Evolutionary conservation across 2,888 invertebrate species (phyloP).

Genomic region (Octonoba sinensis): DNA sequence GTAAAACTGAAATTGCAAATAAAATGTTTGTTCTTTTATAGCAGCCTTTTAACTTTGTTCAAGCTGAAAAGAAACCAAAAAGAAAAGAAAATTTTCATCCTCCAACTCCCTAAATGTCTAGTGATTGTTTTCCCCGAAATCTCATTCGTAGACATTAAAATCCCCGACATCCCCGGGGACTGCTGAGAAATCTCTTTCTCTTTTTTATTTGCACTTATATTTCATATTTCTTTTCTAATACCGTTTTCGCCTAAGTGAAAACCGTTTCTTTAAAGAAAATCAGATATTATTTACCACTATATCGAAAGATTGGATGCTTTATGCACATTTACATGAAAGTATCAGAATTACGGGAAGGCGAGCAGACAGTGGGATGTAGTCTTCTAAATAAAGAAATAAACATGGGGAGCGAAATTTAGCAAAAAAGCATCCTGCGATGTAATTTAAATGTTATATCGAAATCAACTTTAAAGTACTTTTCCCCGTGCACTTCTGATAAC

Average conservation of each 20-base stretch:
- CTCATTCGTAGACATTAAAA: slow-evolving; percentile 42
- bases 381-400: slow-evolving; percentile 45
- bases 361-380: slow-evolving; percentile 18
- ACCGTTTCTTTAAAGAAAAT: slow-evolving; percentile 58
- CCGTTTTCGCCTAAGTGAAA: slow-evolving; percentile 47
- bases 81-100: no score
- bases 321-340: slow-evolving; percentile 55
- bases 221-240: slow-evolving; percentile 37
- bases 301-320: slow-evolving; percentile 53
- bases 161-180: slow-evolving; percentile 25
- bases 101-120: slow-evolving; percentile 34
- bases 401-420: slow-evolving; percentile 28
- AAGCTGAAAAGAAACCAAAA: no score
- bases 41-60: no score
- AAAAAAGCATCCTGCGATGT: slow-evolving; percentile 45
- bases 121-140: slow-evolving; percentile 41
- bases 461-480: slow-evolving; percentile 58
- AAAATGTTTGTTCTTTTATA: no score
- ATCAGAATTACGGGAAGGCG: slow-evolving; percentile 34
- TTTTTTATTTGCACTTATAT: slow-evolving; percentile 49
- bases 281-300: slow-evolving; percentile 53
- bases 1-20: no score
- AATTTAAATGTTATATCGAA: slow-evolving; percentile 63
- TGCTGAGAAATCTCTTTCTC: neutral
- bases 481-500: slow-evolving; percentile 44